Evolutionary conservation across 2,113 vertebrate genomes (phyloP).

Genomic region (Etheostoma cragini): DNA sequence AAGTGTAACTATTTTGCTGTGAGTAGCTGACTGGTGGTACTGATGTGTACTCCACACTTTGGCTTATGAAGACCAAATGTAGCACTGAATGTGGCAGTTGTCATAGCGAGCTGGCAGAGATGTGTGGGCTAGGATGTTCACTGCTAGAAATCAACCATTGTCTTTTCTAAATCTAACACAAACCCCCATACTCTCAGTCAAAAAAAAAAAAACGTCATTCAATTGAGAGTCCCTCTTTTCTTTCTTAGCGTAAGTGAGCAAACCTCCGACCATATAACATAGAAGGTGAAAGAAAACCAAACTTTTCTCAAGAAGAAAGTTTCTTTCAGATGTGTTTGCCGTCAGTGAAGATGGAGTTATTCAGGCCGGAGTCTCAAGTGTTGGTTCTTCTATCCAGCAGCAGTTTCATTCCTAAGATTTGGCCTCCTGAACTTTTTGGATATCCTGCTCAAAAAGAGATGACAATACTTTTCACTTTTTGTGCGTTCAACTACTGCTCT

Average conservation of each 20-base stretch:
- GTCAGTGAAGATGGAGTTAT: constrained; percentile 16
- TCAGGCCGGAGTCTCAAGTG: constrained; percentile 6
- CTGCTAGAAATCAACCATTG: neutral
- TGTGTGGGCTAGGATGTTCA: neutral
- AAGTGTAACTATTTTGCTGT: neutral
- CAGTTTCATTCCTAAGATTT: constrained; percentile 58
- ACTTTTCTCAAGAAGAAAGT: neutral
- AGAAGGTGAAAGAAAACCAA: constrained; percentile 18
- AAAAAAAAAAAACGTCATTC: constrained; percentile 12
- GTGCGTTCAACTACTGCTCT: neutral
- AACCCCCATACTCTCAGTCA: neutral
- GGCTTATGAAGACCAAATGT: constrained; percentile 10
- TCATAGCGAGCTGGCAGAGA: constrained; percentile 9
- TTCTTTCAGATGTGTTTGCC: neutral
- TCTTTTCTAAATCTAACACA: constrained; percentile 46
- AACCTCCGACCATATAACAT: neutral
- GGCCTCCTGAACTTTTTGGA: constrained; percentile 79
- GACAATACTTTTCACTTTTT: neutral
- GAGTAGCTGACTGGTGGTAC: neutral
- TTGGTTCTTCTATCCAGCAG: constrained; percentile 23
- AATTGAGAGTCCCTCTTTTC: constrained; percentile 15
- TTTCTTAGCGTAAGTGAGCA: neutral
- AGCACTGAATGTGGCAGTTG: constrained; percentile 26
- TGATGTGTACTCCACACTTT: constrained; percentile 1
- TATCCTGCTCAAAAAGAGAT: constrained; percentile 74